Base-by-base conservation (phyloP, 1,140 invertebrate genomes). In the Drosophila neocordata region DNA sequence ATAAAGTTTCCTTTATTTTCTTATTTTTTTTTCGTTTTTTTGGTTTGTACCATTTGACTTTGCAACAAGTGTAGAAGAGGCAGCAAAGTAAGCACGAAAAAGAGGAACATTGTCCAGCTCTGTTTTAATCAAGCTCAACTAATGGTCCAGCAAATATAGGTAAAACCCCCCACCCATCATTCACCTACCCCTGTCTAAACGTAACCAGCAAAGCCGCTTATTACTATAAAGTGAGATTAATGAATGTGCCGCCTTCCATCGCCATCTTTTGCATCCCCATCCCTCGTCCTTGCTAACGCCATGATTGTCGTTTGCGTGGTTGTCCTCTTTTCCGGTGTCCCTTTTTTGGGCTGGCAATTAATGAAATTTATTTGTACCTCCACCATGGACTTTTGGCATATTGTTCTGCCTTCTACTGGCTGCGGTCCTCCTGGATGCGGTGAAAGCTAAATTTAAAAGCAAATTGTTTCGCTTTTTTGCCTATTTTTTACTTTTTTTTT, bases 201-300 rank as follows among this genome's bases (percentile, higher is more conserved):
- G 74, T 69, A 88, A 82, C 82, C 82, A 82, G 71, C 65, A 89
- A 80, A 88, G 85, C 84, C 81, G 84, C 84, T 88, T 88, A 88
- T 88, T 88, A 89, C 84, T 89, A 89, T 88, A 88, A 89, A 88
- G 84, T 89, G 77, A 89, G 87, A 88, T 88, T 88, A 88, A 88
- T 88, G 84, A 88, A 88, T 80, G 72, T 65, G 37, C 44, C 37
- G 48, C 31, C 62, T 51, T 35, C 51, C 18, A 11, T 48, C 51
- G 35, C 11, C 13, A 18, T 11, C 37, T 20, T 58, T 58, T 35
- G 27, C 48, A 13, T 31, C 27, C 27, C 6, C 27, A 7, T 31
- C 27, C 2, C 35, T 2, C 12, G 27, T 13, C 27, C 34, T 11
- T 56, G 67, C 37, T 38, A 59, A 41, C 41, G 57, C 58, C 64